Evolutionary conservation across 2,113 vertebrate species (phyloP).

Genomic region (Pseudorectes ferrugineus): DNA sequence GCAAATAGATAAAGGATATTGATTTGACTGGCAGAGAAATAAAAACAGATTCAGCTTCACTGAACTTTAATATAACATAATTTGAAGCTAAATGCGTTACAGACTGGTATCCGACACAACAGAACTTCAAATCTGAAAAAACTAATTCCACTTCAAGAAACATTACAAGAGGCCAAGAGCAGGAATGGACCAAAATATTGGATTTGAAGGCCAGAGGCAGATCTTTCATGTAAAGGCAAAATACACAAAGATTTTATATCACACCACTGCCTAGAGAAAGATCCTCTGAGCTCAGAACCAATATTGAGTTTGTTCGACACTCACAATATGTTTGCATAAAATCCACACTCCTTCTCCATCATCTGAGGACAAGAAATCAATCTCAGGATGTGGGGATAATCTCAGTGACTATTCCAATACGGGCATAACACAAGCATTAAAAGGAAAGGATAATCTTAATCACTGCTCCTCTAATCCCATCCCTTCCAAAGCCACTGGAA

Average conservation of each 20-base stretch:
- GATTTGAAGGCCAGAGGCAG: not conserved
- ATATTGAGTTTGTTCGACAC: not conserved
- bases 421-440: not conserved
- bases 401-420: not conserved
- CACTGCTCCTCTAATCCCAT: not conserved
- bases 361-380: not conserved
- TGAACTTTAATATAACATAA: slow-evolving; percentile 46
- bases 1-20: slow-evolving; percentile 13
- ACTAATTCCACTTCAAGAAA: not conserved
- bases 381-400: not conserved
- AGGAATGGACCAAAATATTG: not conserved
- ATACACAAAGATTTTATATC: not conserved
- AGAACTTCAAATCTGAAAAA: not conserved
- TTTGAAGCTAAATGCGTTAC: not conserved
- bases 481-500: not conserved
- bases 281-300: not conserved
- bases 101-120: not conserved
- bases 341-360: not conserved
- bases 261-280: not conserved
- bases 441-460: slow-evolving; percentile 13
- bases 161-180: not conserved
- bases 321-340: not conserved
- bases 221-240: not conserved
- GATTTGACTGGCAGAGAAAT: slow-evolving; percentile 31
- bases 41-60: slow-evolving; percentile 26